Base-by-base conservation (phyloP, 2,888 invertebrate genomes). In the Prenolepis imparis region DNA sequence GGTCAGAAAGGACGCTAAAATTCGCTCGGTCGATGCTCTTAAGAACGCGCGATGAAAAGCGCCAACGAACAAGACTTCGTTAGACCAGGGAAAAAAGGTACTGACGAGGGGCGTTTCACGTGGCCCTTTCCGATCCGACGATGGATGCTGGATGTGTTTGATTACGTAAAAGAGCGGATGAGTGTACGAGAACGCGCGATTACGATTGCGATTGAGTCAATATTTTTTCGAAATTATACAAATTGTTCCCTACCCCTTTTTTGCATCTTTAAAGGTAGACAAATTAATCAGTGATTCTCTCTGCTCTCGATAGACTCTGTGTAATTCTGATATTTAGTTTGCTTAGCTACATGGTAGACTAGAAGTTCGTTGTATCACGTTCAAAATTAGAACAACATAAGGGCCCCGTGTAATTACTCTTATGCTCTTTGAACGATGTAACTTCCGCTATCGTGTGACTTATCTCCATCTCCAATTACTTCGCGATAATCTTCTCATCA, bases 11-110 rank as follows among this genome's bases (percentile, higher is more conserved):
- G 41, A 73, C 52, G 59, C 74, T 44, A 63, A 64, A 52, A 21
- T 77, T 68, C 39, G n/a, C 52, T 57, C 15, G 48, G n/a, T n/a
- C n/a, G 59, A 36, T 12, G 78, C 73, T 80, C 72, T 80, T 73
- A 73, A 80, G 74, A n/a, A 24, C 44, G 39, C n/a, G 48, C 61
- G 74, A 61, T 82, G 85, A 92, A 90, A 86, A 86, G 86, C 84
- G 84, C 24, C 18, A 15, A 36, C 84, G 80, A 87, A 90, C 82
- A 84, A 90, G 89, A 88, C 88, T 88, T 86, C 82, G 87, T 89
- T 83, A 84, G 80, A 68, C 78, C 84, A 85, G 74, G 78, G 77
- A 77, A 72, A 73, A 68, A 64, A 52, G 41, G 41, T 55, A 75
- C 52, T 44, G 57, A 70, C 39, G 73, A 81, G 59, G 68, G 55